Base-by-base conservation (phyloP, 2,113 vertebrate species). In the Gila orcuttii region DNA sequence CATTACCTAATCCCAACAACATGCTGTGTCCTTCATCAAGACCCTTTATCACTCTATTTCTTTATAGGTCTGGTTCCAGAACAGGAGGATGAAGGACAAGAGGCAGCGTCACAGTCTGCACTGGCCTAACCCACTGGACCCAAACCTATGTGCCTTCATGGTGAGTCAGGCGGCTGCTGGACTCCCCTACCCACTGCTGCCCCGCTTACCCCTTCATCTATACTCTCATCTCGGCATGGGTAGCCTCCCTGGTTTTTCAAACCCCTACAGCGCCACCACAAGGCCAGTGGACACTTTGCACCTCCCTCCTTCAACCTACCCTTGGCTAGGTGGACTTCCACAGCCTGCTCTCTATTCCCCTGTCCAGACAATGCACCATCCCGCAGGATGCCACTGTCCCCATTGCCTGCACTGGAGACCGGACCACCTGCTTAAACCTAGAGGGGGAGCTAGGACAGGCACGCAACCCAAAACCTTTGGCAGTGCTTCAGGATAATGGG, bases 51-150 rank as follows among this genome's bases (percentile, higher is more conserved):
- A 69, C 71, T 55, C 0, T 21, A 82, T 36, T 73, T 36, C 4
- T 15, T 0, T 1, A 3, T 47, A 93, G 84, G 62, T 94, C 31
- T 95, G 93, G 92, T 94, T 94, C 84, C 95, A 95, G 89, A 95
- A 95, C 89, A 52, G 92, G 79, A 90, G 93, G 57, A 95, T 93
- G 94, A 96, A 95, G 82, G 93, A 94, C 79, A 94, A 94, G 87
- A 90, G 93, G 0, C 93, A 94, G 87, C 92, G 92, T 77, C 91
- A 91, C 83, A 86, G 91, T 28, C 28, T 94, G 69, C 88, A 89
- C 12, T 94, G 93, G 92, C 86, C 91, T 10, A 90, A 92, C 62
- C 89, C 89, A 4, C 85, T 94, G 21, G 92, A 90, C 79, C 91
- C 92, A 62, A 88, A 84, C 2, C 88, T 95, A 36, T 93, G 93